These are phyloP conservation scores for Cephalophus harveyi DNA, from an alignment of 2,113 vertebrate genomes.

Conservation along the genomic window DNA sequence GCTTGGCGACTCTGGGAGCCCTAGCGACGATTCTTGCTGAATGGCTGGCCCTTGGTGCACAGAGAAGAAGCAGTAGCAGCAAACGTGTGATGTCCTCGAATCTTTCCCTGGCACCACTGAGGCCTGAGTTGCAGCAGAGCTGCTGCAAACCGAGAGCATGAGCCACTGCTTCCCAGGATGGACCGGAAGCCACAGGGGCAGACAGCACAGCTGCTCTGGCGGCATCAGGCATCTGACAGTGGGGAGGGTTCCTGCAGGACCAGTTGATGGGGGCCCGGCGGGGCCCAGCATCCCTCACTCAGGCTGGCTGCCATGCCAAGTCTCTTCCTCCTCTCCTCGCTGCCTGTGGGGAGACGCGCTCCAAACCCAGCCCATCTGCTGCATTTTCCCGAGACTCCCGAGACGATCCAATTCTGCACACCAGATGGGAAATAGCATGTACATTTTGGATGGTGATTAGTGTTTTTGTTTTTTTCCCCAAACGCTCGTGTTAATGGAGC, in stretches of 20 bases:
- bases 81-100: not conserved
- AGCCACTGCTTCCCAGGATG: not conserved
- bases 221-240: not conserved
- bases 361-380: constrained; percentile 69
- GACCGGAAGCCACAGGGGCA: constrained; percentile 27
- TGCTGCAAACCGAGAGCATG: not conserved
- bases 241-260: constrained; percentile 37
- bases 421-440: constrained; percentile 68
- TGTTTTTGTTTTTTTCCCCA: constrained; percentile 68
- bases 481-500: constrained; percentile 48
- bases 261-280: not conserved
- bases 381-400: constrained; percentile 38
- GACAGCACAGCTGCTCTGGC: constrained; percentile 39
- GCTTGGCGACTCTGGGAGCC: not conserved
- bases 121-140: not conserved
- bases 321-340: constrained; percentile 50
- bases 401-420: constrained; percentile 45
- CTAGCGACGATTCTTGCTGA: not conserved
- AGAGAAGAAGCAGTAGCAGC: not conserved
- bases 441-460: constrained; percentile 64
- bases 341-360: constrained; percentile 53
- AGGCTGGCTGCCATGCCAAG: constrained; percentile 34
- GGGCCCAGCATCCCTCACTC: not conserved
- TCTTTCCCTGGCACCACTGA: not conserved
- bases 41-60: not conserved